Evolutionary conservation across 2,797 vertebrate genomes (phyloP).

Genomic region (Varecia variegata): DNA sequence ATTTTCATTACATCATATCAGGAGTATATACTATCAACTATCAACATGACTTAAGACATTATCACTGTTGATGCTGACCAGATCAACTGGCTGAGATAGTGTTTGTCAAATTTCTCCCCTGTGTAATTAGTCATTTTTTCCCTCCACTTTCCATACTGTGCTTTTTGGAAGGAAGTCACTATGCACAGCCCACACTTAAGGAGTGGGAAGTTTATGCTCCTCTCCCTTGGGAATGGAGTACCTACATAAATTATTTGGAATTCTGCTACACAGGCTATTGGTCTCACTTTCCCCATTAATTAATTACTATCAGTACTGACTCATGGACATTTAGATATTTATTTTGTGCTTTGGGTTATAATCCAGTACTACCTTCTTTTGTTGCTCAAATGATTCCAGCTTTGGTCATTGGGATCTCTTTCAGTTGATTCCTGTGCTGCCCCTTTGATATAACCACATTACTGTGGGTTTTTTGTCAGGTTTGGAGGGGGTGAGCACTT

Average conservation of each 20-base stretch:
- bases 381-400: neutral
- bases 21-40: neutral
- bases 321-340: neutral
- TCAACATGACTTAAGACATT: neutral
- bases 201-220: too few species aligned
- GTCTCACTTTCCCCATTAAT: neutral
- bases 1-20: neutral
- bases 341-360: neutral
- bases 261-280: neutral
- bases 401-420: neutral
- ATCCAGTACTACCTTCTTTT: neutral
- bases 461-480: too few species aligned
- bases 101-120: neutral
- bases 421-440: neutral
- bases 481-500: neutral
- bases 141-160: rapidly evolving
- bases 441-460: neutral
- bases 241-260: neutral
- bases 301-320: neutral
- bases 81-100: neutral
- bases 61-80: neutral
- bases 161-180: neutral
- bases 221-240: neutral
- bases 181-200: neutral
- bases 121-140: neutral